Evolutionary conservation across 2,888 invertebrate genomes (phyloP).

Genomic region (Melanostoma scalare): DNA sequence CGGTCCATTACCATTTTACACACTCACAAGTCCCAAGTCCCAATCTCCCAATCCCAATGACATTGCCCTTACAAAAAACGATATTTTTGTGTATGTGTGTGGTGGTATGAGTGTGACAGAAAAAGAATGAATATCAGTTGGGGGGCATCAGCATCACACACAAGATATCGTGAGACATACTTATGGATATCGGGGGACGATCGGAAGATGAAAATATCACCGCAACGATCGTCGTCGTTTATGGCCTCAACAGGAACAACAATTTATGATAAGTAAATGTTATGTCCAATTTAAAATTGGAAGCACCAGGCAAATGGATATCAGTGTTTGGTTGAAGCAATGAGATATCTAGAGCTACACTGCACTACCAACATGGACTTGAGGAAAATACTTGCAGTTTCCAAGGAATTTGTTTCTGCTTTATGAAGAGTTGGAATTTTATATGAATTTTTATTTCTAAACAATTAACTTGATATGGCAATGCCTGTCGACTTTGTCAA

Average conservation of each 20-base stretch:
- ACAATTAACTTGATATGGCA: too few relatives aligned
- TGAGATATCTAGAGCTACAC: constrained; percentile 57
- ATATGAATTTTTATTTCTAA: too few relatives aligned
- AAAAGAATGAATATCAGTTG: constrained; percentile 57
- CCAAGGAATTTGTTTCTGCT: too few relatives aligned
- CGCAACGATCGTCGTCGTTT: constrained; percentile 55
- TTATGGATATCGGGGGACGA: constrained; percentile 17
- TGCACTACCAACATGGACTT: constrained; percentile 56
- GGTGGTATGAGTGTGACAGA: constrained; percentile 27
- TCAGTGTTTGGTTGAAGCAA: constrained; percentile 36
- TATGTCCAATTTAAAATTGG: constrained; percentile 73
- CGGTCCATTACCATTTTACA: constrained; percentile 59
- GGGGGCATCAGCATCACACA: constrained; percentile 44
- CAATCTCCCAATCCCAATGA: background rate
- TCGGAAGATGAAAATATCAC: constrained; percentile 66
- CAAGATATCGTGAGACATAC: constrained; percentile 43
- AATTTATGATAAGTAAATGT: constrained; percentile 74
- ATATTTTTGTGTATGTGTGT: background rate
- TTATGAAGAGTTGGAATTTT: too few relatives aligned
- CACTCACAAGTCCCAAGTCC: background rate
- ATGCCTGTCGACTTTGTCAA: too few relatives aligned
- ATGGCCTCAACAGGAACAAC: constrained; percentile 67
- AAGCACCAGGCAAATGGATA: constrained; percentile 64
- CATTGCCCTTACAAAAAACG: background rate
- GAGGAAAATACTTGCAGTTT: constrained; percentile 1